Conservation (phyloP, 2,113 vertebrate species). For the Bufo gargarizans region DNA sequence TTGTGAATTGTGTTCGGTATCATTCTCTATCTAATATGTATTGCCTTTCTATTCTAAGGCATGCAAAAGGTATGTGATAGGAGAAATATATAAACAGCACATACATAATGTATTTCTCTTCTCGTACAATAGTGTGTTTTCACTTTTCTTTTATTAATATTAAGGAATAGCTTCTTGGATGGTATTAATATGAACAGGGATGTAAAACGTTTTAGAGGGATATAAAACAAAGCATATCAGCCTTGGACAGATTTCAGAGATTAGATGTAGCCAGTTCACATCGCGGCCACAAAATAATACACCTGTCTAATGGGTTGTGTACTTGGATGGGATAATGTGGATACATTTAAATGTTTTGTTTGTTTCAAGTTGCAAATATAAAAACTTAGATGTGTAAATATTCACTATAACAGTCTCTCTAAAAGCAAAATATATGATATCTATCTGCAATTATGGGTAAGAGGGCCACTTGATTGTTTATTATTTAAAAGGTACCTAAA, state of each 20-base stretch:
- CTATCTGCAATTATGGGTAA: too few species aligned
- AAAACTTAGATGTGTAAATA: background rate
- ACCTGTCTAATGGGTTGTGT: conserved; percentile 48
- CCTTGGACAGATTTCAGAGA: conserved; percentile 8
- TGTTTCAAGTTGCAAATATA: conserved; percentile 27
- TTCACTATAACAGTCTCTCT: background rate
- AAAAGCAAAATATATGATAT: too few species aligned
- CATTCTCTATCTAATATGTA: conserved; percentile 79
- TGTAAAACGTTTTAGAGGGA: conserved; percentile 31
- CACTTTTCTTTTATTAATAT: conserved; percentile 73
- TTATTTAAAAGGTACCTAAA: too few species aligned
- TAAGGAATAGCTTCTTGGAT: conserved; percentile 17
- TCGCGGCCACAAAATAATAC: conserved; percentile 32
- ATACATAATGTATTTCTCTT: conserved; percentile 93
- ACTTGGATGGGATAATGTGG: conserved; percentile 30
- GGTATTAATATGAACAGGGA: conserved; percentile 32
- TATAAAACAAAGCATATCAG: conserved; percentile 2
- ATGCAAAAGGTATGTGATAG: conserved; percentile 72
- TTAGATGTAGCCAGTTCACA: conserved; percentile 25
- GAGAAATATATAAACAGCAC: conserved; percentile 79
- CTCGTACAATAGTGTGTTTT: conserved; percentile 66
- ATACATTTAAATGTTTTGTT: conserved; percentile 23
- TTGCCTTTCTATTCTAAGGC: conserved; percentile 79
- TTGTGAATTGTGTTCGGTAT: conserved; percentile 93
- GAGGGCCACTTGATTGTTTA: too few species aligned